Conservation (phyloP, 2,797 vertebrate species). For the Tolypeutes matacus region DNA sequence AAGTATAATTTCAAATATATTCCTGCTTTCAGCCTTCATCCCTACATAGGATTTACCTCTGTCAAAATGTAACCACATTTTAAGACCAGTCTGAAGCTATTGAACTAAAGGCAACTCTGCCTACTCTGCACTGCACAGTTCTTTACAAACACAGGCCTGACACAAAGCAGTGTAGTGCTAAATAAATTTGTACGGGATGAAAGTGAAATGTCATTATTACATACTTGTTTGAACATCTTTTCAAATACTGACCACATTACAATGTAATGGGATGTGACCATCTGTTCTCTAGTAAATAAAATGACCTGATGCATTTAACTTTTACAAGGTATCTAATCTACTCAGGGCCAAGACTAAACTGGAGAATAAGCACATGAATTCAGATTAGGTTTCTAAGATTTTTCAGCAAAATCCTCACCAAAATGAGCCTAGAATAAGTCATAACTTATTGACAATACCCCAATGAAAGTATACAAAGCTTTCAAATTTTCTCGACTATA, state of each 20-base stretch:
- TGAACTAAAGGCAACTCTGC: background rate
- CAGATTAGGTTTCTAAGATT: slow-evolving; percentile 22
- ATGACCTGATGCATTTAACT: slow-evolving; percentile 68
- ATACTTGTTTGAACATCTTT: slow-evolving; percentile 55
- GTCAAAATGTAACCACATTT: background rate
- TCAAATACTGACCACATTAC: slow-evolving; percentile 73
- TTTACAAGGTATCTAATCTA: slow-evolving; percentile 59
- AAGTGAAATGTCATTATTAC: slow-evolving; percentile 34
- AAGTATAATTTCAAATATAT: background rate
- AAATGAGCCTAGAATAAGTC: background rate
- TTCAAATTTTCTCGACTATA: background rate
- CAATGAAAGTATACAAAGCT: background rate
- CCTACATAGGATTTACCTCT: background rate
- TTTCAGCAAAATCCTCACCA: background rate
- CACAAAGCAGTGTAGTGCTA: background rate
- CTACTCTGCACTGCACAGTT: no score
- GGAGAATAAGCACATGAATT: slow-evolving; percentile 14
- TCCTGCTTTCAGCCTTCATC: background rate
- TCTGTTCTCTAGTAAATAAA: slow-evolving; percentile 74
- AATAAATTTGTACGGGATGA: slow-evolving; percentile 1
- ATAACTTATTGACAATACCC: background rate
- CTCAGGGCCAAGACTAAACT: slow-evolving; percentile 51
- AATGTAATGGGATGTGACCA: slow-evolving; percentile 67
- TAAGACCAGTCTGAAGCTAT: background rate
- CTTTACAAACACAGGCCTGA: background rate